phyloP scores from a whole-genome alignment of 2,113 vertebrate species.

The Pangasianodon gigas region DNA sequence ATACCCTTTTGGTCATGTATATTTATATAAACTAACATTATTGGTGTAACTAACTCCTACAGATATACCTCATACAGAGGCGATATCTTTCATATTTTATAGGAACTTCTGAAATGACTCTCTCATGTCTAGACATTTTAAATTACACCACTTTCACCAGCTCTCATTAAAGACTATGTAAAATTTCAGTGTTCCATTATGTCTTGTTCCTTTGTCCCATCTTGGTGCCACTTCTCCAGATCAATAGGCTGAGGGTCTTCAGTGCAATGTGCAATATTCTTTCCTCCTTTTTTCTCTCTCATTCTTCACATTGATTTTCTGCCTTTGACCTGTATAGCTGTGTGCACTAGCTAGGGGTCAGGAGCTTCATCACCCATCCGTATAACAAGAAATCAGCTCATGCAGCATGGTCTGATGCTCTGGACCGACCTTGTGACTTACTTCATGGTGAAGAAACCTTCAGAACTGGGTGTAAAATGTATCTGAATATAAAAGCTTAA shows the following conservation, averaged over 20 bases:
- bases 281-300: neutral
- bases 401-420: constrained; percentile 10
- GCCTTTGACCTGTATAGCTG: constrained; percentile 15
- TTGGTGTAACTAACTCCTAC: neutral
- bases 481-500: neutral
- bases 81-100: neutral
- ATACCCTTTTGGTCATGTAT: neutral
- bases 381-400: constrained; percentile 2
- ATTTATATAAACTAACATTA: neutral
- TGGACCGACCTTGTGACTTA: neutral
- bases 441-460: constrained; percentile 3
- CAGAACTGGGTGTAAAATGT: neutral
- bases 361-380: neutral
- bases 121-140: neutral
- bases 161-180: neutral
- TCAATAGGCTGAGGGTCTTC: constrained; percentile 24
- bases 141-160: constrained; percentile 17
- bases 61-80: neutral
- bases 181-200: constrained; percentile 24
- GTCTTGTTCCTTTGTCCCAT: constrained; percentile 4
- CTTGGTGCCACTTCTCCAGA: neutral
- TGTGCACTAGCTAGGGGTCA: constrained; percentile 5
- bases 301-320: constrained; percentile 35
- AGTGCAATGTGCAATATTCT: neutral
- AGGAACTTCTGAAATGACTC: neutral